Evolutionary conservation across 1,140 invertebrate species (phyloP).

Genomic region (Atta colombica): DNA sequence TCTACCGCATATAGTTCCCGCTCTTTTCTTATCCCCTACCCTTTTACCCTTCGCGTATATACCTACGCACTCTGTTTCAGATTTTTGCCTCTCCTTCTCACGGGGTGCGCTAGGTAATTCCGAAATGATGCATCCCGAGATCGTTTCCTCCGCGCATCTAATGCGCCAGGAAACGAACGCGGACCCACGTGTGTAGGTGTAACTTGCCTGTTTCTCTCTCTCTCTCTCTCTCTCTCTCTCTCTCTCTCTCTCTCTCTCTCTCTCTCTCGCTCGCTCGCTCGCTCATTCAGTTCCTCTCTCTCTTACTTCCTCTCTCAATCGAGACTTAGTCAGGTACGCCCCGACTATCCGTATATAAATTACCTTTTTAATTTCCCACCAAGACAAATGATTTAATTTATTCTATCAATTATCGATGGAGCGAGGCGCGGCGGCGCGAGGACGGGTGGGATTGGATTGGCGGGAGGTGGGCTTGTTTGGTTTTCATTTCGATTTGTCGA

Average conservation of each 20-base stretch:
- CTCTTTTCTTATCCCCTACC: constrained; percentile 51
- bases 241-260: constrained; percentile 33
- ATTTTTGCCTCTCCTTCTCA: constrained; percentile 51
- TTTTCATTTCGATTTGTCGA: constrained; percentile 79
- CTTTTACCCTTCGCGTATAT: constrained; percentile 29
- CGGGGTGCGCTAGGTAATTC: constrained; percentile 62
- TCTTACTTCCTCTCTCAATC: not conserved
- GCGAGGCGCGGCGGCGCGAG: constrained; percentile 56
- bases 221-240: constrained; percentile 32
- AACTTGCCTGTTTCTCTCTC: constrained; percentile 35
- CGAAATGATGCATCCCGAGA: constrained; percentile 63
- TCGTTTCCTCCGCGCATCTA: constrained; percentile 65
- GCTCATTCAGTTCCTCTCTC: not conserved
- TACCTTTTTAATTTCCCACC: constrained; percentile 80
- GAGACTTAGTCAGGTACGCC: constrained; percentile 70
- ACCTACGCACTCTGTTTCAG: not conserved
- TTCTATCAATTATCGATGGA: constrained; percentile 82
- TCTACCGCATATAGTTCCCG: constrained; percentile 62
- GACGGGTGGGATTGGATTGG: constrained; percentile 28
- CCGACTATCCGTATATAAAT: constrained; percentile 80
- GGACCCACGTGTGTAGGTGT: constrained; percentile 64
- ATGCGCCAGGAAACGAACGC: constrained; percentile 64
- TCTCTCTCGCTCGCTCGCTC: not conserved
- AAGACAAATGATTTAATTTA: constrained; percentile 85
- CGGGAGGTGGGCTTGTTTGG: constrained; percentile 73